These are phyloP conservation scores for Pipistrellus pygmaeus DNA, from an alignment of 2,797 vertebrate genomes.

Conservation along the genomic window DNA sequence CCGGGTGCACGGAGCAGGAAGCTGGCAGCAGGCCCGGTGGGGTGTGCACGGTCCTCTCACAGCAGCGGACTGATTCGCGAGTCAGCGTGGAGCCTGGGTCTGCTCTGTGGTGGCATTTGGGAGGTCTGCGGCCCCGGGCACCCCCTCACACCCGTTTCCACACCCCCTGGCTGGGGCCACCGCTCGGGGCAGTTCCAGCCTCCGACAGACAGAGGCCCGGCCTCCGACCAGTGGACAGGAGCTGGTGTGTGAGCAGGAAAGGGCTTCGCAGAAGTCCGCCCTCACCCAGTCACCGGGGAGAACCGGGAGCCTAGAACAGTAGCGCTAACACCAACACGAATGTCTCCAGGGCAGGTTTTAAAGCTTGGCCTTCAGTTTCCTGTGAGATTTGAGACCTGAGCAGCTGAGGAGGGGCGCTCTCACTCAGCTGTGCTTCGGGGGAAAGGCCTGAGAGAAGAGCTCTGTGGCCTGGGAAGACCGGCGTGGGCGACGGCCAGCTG, in stretches of 20 bases:
- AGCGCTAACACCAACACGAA: neutral
- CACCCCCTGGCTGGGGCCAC: too few relatives aligned
- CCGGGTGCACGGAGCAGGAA: neutral
- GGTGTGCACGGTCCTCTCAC: neutral
- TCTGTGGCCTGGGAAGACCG: neutral
- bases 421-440: neutral
- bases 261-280: neutral
- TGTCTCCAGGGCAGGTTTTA: neutral
- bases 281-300: neutral
- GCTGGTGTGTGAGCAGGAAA: neutral
- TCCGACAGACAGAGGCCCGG: neutral
- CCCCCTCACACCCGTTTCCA: neutral
- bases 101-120: accelerated
- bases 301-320: neutral
- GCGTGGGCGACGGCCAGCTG: too few relatives aligned
- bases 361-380: neutral
- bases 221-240: neutral
- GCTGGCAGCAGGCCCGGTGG: neutral
- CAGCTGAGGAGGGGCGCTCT: neutral
- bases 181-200: neutral
- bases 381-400: neutral
- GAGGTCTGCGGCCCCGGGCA: neutral
- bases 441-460: neutral
- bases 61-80: neutral
- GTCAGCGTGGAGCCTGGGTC: neutral